Percentiles rank a stretch among this genome's conserved stretches.
Evolutionary conservation across 2,888 invertebrate genomes (phyloP).

Genomic region (Heteropelma amictum): DNA sequence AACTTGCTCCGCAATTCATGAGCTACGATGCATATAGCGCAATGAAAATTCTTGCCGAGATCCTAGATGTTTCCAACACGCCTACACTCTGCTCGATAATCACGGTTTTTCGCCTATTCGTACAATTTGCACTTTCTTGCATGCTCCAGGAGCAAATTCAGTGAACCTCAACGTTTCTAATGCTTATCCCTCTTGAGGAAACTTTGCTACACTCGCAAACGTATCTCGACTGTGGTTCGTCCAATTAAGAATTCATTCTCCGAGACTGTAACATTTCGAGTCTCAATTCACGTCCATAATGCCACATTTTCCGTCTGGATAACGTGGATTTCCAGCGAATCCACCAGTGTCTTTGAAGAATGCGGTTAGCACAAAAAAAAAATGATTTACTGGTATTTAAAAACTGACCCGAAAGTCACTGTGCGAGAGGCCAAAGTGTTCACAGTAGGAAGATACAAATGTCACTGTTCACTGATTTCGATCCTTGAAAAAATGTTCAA

Average conservation of each 20-base stretch:
- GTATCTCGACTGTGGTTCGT: slow-evolving; percentile 11
- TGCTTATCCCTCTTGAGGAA: slow-evolving; percentile 32
- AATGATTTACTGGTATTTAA: neutral
- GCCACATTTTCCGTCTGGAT: slow-evolving; percentile 1
- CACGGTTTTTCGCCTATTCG: slow-evolving; percentile 21
- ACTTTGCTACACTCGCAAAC: slow-evolving; percentile 32
- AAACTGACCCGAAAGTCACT: neutral
- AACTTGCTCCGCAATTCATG: neutral
- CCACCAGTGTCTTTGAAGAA: neutral
- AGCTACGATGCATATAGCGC: slow-evolving; percentile 1
- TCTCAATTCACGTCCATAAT: slow-evolving; percentile 1
- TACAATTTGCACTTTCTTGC: neutral
- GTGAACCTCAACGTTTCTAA: slow-evolving; percentile 21
- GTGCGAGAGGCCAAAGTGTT: neutral
- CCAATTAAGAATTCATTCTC: slow-evolving; percentile 41
- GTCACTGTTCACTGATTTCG: neutral
- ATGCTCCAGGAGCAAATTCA: slow-evolving; percentile 33
- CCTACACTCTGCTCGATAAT: slow-evolving; percentile 43
- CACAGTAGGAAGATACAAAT: slow-evolving; percentile 1
- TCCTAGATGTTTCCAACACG: slow-evolving; percentile 28
- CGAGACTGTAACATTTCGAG: slow-evolving; percentile 15
- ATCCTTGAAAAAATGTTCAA: neutral
- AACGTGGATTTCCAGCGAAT: neutral
- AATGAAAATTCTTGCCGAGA: slow-evolving; percentile 12
- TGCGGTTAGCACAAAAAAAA: neutral